Conservation (phyloP, 2,113 vertebrate species). For the Melierax canorus region DNA sequence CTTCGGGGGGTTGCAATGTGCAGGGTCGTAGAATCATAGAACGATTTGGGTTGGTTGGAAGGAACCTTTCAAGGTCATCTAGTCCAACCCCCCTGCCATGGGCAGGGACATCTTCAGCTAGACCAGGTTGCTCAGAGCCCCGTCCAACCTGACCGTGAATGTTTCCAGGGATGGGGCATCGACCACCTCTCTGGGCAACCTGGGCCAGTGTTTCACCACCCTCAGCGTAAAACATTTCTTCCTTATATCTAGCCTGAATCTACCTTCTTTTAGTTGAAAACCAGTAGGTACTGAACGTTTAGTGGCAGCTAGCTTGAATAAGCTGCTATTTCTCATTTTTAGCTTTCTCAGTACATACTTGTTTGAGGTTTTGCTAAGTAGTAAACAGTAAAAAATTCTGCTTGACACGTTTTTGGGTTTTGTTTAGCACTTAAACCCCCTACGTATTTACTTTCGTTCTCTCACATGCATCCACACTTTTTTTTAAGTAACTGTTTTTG, state of each 20-base stretch:
- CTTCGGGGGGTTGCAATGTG: not conserved
- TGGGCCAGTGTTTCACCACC: not conserved
- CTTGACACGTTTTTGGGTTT: not conserved
- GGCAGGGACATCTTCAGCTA: too few relatives aligned
- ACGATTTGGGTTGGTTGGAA: not conserved
- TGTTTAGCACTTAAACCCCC: not conserved
- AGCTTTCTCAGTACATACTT: not conserved
- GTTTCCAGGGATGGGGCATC: too few relatives aligned
- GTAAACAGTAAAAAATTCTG: not conserved
- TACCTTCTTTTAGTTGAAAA: too few relatives aligned
- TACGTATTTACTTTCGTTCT: not conserved
- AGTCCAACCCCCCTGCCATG: too few relatives aligned
- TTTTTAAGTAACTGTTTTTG: not conserved
- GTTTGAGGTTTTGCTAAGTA: not conserved
- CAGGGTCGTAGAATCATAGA: not conserved
- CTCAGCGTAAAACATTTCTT: not conserved
- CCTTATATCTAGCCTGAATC: too few relatives aligned
- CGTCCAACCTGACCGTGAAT: not conserved
- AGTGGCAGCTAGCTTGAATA: not conserved
- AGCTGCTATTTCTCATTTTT: not conserved
- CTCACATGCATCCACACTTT: not conserved
- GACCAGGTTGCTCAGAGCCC: not conserved
- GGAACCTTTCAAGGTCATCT: not conserved
- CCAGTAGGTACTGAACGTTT: fast-evolving
- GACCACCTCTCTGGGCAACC: too few relatives aligned